These are phyloP conservation scores for Corella eumyota DNA, from an alignment of 23 tunicate genomes.

Conservation along the genomic window DNA sequence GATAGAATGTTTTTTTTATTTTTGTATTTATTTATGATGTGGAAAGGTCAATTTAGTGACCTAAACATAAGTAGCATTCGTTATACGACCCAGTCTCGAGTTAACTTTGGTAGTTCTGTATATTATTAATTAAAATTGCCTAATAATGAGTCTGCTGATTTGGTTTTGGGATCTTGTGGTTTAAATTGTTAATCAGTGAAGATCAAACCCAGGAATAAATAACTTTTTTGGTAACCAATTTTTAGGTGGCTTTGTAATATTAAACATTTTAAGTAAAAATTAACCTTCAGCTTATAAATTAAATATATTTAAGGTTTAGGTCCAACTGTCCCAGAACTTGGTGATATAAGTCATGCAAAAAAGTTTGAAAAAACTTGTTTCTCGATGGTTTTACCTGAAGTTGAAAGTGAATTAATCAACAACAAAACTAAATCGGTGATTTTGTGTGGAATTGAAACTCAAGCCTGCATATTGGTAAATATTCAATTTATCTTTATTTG, in stretches of 20 bases:
- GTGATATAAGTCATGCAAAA: slow-evolving; percentile 72
- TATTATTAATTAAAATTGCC: no score
- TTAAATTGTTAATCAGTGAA: no score
- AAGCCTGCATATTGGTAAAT: slow-evolving; percentile 81
- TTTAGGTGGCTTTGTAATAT: no score
- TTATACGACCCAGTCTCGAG: no score
- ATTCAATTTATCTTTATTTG: not conserved
- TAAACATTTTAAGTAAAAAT: no score
- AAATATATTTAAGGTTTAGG: slow-evolving; percentile 79
- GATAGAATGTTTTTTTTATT: not conserved
- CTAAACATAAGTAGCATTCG: not conserved
- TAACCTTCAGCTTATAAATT: no score
- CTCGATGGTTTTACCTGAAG: slow-evolving; percentile 67
- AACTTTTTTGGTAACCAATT: not conserved
- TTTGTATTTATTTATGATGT: not conserved
- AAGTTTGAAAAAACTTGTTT: slow-evolving; percentile 89
- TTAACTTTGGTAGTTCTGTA: no score
- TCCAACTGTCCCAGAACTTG: slow-evolving; percentile 76
- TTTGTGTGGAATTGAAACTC: slow-evolving; percentile 89
- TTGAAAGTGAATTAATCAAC: slow-evolving; percentile 31
- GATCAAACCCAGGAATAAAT: no score
- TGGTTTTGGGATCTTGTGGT: no score
- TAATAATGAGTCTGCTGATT: no score
- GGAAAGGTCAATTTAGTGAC: not conserved
- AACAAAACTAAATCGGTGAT: slow-evolving; percentile 47